Evolutionary conservation across 2,888 invertebrate genomes (phyloP).

Genomic region (Agrypnus murinus): DNA sequence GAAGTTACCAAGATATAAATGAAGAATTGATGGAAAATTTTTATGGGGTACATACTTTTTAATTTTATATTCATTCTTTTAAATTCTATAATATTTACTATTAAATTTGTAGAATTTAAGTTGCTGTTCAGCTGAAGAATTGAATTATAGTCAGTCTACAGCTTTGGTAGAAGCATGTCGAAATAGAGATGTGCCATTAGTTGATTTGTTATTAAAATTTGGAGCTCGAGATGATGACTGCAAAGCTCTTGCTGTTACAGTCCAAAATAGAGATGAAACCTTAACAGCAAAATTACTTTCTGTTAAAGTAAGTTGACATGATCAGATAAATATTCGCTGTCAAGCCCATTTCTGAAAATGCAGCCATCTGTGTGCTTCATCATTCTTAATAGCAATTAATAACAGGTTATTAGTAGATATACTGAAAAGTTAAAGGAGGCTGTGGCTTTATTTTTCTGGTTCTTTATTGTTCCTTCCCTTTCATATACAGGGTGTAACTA

Average conservation of each 20-base stretch:
- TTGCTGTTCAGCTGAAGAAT: conserved; percentile 71
- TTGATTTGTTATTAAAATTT: conserved; percentile 84
- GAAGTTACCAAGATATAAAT: conserved; percentile 71
- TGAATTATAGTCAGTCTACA: conserved; percentile 72
- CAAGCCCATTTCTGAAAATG: too few species aligned
- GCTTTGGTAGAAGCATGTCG: conserved; percentile 82
- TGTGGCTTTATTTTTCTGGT: too few species aligned
- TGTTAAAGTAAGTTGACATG: conserved; percentile 77
- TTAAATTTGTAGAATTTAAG: conserved; percentile 60
- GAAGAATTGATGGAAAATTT: conserved; percentile 60
- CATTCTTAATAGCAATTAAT: too few species aligned
- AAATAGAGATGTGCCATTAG: conserved; percentile 80
- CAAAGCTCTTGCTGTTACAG: conserved; percentile 86
- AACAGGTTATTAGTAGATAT: too few species aligned
- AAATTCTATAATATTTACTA: too few species aligned
- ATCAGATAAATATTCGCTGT: too few species aligned
- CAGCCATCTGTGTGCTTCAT: too few species aligned
- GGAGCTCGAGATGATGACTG: conserved; percentile 93
- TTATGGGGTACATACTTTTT: conserved; percentile 37
- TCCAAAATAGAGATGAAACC: conserved; percentile 82
- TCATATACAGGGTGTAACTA: too few species aligned
- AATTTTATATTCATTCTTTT: conserved; percentile 13
- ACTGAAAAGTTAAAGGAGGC: too few species aligned
- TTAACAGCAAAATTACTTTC: conserved; percentile 89
- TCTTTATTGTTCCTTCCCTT: too few species aligned